Conservation (phyloP, 2,888 invertebrate genomes). For the Polydrusus cervinus region DNA sequence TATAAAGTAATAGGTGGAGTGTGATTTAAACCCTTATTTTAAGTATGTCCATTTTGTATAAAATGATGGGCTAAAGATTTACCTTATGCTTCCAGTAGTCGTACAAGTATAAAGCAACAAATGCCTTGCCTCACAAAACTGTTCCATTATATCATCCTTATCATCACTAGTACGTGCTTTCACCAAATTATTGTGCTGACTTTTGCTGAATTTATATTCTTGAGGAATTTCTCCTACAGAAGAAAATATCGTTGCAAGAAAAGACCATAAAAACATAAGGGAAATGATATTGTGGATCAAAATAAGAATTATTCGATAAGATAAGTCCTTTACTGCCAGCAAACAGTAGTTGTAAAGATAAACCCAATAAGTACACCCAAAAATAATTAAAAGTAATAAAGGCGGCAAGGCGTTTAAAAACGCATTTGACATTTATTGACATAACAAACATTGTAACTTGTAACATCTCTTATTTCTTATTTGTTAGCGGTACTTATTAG, state of each 20-base stretch:
- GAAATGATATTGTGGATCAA: slow-evolving; percentile 48
- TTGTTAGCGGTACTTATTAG: too few species aligned
- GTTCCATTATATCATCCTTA: slow-evolving; percentile 52
- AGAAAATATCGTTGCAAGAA: slow-evolving; percentile 54
- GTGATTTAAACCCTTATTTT: too few species aligned
- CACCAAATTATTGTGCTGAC: slow-evolving; percentile 37
- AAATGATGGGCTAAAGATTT: not conserved
- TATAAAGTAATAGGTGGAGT: too few species aligned
- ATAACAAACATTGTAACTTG: too few species aligned
- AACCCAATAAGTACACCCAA: slow-evolving; percentile 36
- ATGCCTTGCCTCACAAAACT: slow-evolving; percentile 62
- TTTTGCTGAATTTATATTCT: slow-evolving; percentile 55
- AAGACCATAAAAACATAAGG: slow-evolving; percentile 57
- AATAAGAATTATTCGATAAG: slow-evolving; percentile 26
- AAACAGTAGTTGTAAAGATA: slow-evolving; percentile 46
- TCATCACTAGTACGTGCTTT: slow-evolving; percentile 43
- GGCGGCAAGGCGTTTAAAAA: slow-evolving; percentile 40
- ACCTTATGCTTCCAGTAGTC: slow-evolving; percentile 70
- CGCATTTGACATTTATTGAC: slow-evolving; percentile 47
- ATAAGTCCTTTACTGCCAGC: slow-evolving; percentile 9
- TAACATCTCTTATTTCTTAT: too few species aligned
- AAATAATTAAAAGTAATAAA: slow-evolving; percentile 38
- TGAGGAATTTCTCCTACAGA: slow-evolving; percentile 53
- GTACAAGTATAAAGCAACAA: slow-evolving; percentile 87
- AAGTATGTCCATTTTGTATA: too few species aligned